These are phyloP conservation scores for Cariama cristata DNA, from an alignment of 2,113 vertebrate genomes.

Conservation along the genomic window DNA sequence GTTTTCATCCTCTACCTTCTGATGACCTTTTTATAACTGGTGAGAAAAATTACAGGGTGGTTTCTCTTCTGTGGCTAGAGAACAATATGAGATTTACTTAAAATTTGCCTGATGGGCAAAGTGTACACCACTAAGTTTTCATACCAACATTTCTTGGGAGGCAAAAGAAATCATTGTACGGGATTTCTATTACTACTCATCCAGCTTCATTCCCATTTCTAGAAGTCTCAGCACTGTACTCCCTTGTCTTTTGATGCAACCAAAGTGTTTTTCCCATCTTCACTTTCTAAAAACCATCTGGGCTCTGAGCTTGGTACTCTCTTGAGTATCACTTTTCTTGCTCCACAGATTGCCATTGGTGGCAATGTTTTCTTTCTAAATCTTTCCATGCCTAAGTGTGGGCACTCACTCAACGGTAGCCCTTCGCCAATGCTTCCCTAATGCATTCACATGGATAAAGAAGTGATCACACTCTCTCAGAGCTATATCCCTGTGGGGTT, in stretches of 20 bases:
- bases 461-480: not conserved
- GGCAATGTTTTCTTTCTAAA: not conserved
- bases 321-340: not conserved
- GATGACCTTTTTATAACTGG: not conserved
- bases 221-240: not conserved
- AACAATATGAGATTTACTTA: not conserved
- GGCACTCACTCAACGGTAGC: not conserved
- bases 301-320: not conserved
- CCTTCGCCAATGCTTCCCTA: not conserved
- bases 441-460: not conserved
- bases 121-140: not conserved
- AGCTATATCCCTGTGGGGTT: accelerated
- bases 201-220: not conserved
- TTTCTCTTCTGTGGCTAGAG: not conserved
- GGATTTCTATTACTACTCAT: not conserved
- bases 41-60: not conserved
- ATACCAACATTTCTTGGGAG: not conserved
- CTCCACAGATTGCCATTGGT: not conserved
- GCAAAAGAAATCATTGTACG: not conserved
- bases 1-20: not conserved
- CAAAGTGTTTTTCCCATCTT: not conserved
- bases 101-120: not conserved
- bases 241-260: not conserved
- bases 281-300: not conserved
- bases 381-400: not conserved